Conservation (phyloP, 23 tunicate species). For the Ascidia mentula region DNA sequence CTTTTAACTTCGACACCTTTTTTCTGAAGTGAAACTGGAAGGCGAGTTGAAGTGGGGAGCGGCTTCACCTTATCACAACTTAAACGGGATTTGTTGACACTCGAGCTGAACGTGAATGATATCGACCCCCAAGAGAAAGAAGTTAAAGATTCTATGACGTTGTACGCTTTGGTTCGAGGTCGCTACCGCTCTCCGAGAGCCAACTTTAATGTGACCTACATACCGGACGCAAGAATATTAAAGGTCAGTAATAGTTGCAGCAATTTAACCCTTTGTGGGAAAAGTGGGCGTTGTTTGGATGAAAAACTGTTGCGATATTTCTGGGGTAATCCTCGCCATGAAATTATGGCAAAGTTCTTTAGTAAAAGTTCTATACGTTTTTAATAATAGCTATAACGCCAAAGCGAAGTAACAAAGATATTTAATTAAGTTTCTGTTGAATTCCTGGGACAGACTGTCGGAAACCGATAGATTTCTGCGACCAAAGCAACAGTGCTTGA, state of each 20-base stretch:
- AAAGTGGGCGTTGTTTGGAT: no score
- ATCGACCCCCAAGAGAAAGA: conserved; percentile 1
- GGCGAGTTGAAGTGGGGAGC: conserved; percentile 24
- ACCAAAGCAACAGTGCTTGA: no score
- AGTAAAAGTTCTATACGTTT: no score
- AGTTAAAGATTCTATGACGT: conserved; percentile 31
- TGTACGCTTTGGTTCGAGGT: conserved; percentile 36
- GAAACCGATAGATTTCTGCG: no score
- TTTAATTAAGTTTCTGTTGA: no score
- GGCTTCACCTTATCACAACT: conserved; percentile 46
- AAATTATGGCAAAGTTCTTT: no score
- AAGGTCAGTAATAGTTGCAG: conserved; percentile 31
- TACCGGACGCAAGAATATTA: conserved; percentile 51
- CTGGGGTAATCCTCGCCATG: no score
- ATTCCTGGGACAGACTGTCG: no score
- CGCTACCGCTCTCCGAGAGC: conserved; percentile 30
- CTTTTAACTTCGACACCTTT: not conserved
- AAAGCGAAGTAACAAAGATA: no score
- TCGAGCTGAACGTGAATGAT: conserved; percentile 18
- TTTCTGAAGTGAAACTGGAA: conserved; percentile 41
- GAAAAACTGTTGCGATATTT: no score
- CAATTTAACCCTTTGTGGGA: no score
- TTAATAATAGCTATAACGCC: no score
- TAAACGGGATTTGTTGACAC: conserved; percentile 8
- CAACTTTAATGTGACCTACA: conserved; percentile 48